Percentiles rank a stretch among this genome's conserved stretches.
Evolutionary conservation across 2,113 vertebrate genomes (phyloP).

Genomic region (Pithys albifrons): DNA sequence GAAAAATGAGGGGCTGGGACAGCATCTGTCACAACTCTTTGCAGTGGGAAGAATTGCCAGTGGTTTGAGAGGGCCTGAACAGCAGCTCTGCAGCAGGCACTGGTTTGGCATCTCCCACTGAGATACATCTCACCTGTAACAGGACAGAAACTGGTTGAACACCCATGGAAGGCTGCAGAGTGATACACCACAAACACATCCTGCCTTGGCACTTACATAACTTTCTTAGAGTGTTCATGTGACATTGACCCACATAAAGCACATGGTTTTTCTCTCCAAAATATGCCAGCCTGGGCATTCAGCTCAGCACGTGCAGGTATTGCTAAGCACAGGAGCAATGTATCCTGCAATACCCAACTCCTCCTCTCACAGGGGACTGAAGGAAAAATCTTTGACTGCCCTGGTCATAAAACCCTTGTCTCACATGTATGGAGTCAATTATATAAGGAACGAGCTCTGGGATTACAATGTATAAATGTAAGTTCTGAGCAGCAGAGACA

Average conservation of each 20-base stretch:
- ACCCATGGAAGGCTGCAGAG: not conserved
- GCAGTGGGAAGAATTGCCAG: not conserved
- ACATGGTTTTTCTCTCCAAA: not conserved
- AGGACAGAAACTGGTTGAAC: not conserved
- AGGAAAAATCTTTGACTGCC: not conserved
- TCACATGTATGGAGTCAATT: not conserved
- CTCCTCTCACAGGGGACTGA: not conserved
- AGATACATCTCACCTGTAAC: not conserved
- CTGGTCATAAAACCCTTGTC: not conserved
- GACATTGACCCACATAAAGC: conserved; percentile 50
- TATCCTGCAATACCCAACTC: not conserved
- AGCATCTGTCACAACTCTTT: not conserved
- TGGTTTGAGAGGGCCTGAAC: not conserved
- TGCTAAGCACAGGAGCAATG: not conserved
- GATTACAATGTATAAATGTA: not conserved
- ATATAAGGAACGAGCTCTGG: not conserved
- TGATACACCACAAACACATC: not conserved
- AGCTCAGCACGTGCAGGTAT: not conserved
- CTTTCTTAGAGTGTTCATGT: not conserved
- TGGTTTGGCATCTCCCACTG: not conserved
- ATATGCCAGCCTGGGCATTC: not conserved
- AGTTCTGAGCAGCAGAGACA: not conserved
- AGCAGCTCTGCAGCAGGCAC: not conserved
- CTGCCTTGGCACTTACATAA: conserved; percentile 12
- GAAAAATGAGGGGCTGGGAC: not conserved